Base-by-base conservation (phyloP, 2,888 invertebrate genomes). In the Drosophila anomalata region DNA sequence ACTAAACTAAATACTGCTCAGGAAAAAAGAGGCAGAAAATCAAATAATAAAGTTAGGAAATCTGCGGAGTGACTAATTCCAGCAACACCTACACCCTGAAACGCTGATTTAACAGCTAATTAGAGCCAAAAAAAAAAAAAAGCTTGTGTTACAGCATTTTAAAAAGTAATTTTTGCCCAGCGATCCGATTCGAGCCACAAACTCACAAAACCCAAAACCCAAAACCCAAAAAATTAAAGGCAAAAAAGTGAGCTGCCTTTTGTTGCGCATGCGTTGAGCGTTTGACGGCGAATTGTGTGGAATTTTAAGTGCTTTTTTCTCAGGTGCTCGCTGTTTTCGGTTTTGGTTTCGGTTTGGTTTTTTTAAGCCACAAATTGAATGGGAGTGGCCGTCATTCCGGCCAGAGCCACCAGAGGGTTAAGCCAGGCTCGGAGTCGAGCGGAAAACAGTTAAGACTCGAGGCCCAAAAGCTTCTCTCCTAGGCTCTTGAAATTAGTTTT, bases 231-330 rank as follows among this genome's bases (percentile, higher is more conserved):
- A 24, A 24, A 24, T 3, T 14, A 36, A 36, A 36, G n/a, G 0
- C 11, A 6, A 17, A 1, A 26, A 26, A 8, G 24, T 20, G 14
- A 11, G 33, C 1, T 20, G 48, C 66, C 66, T 55, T 79, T 83
- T 76, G 74, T 63, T 84, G 84, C 81, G 82, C 82, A 68, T 81
- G 85, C 79, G 84, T 81, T 59, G 63, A 75, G 63, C 68, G 70
- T 78, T 80, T 78, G 76, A 70, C 73, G 78, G 68, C 75, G 54
- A 62, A 54, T 26, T 31, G 52, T 31, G 52, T 47, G 63, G 65
- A 63, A 65, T 65, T 47, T 63, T 63, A 65, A 65, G 65, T 65
- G 65, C 63, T 62, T 63, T 65, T 65, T 46, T 65, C 31, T 50
- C 31, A 65, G 63, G 53, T 65, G 63, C 14, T 29, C 50, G 50